These are phyloP conservation scores for Uria aalge DNA, from an alignment of 2,113 vertebrate species.

Conservation along the genomic window DNA sequence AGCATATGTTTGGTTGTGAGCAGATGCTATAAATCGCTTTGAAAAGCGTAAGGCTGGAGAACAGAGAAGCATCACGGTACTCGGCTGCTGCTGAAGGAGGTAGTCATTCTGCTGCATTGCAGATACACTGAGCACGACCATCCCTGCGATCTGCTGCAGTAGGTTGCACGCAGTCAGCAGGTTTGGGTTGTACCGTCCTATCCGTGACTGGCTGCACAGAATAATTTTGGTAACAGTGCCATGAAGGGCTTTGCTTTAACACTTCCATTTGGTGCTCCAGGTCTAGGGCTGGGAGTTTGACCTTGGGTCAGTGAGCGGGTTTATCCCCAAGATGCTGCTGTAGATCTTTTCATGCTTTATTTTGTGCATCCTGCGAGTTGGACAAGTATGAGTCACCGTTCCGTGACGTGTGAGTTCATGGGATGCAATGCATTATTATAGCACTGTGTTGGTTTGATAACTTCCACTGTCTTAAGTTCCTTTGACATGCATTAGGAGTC, in stretches of 20 bases:
- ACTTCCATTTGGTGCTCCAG: background rate
- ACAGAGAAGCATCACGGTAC: background rate
- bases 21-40: background rate
- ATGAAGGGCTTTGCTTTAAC: background rate
- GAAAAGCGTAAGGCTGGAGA: background rate
- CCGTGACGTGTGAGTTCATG: background rate
- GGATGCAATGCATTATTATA: accelerated
- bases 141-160: background rate
- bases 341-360: accelerated
- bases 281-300: background rate
- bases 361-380: background rate
- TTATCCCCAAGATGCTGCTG: background rate
- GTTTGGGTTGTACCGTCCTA: accelerated
- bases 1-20: background rate
- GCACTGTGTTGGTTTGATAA: background rate
- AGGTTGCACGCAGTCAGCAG: background rate
- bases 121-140: background rate
- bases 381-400: background rate
- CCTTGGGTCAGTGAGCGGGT: background rate
- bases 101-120: conserved; percentile 37
- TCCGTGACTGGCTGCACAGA: background rate
- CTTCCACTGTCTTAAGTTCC: background rate
- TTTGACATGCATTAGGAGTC: background rate
- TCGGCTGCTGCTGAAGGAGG: background rate
- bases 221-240: background rate